phyloP scores from a whole-genome alignment of 1,140 invertebrate genomes.

The Diabrotica virgifera region DNA sequence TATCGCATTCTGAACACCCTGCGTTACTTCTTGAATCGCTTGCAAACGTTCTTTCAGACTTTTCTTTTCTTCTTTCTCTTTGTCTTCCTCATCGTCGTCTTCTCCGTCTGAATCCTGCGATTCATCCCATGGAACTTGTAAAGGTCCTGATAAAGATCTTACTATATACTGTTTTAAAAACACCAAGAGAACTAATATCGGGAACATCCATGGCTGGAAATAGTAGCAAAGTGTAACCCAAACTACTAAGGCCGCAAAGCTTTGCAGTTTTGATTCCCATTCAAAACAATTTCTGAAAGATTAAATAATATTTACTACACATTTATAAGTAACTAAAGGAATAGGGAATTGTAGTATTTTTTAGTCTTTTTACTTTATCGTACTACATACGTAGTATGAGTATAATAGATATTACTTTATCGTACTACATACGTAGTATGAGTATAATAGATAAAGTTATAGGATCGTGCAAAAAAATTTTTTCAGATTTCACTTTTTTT shows the following conservation, averaged over 20 bases:
- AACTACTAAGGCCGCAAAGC: conserved; percentile 79
- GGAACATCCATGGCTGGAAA: conserved; percentile 87
- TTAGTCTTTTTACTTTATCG: too few relatives aligned
- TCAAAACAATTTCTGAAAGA: conserved; percentile 86
- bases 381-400: too few relatives aligned
- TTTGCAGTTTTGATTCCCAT: conserved; percentile 92
- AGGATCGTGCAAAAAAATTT: too few relatives aligned
- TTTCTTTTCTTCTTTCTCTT: conserved; percentile 86
- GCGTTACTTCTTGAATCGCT: conserved; percentile 92
- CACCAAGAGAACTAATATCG: conserved; percentile 69
- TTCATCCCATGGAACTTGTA: conserved; percentile 69
- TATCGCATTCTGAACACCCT: conserved; percentile 91
- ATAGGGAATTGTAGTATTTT: too few relatives aligned
- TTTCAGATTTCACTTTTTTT: too few relatives aligned
- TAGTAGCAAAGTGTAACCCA: conserved; percentile 81
- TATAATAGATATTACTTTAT: too few relatives aligned
- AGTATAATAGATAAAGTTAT: too few relatives aligned
- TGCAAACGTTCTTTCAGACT: conserved; percentile 90
- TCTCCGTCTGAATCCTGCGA: conserved; percentile 65
- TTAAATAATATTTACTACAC: background rate
- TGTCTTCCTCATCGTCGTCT: conserved; percentile 75
- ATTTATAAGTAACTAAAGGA: too few relatives aligned
- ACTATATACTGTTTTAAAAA: conserved; percentile 74
- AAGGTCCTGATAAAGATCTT: conserved; percentile 47
- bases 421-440: too few relatives aligned